Conservation (phyloP, 2,888 invertebrate genomes). For the Drosophila leonis region DNA sequence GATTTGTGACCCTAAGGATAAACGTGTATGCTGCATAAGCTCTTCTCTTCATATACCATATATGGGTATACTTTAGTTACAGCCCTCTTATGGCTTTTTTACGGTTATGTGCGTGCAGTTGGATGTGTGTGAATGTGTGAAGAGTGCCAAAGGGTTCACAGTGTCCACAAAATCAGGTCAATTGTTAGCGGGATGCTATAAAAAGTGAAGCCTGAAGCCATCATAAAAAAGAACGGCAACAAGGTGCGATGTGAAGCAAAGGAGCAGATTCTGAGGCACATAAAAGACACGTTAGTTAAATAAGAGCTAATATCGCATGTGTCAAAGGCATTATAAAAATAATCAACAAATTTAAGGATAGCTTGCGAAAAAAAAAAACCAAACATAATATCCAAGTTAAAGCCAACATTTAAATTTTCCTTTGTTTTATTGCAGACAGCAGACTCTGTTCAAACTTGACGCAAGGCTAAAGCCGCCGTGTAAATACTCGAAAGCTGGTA, state of each 20-base stretch:
- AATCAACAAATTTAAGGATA: conserved; percentile 14
- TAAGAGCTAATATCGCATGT: conserved; percentile 20
- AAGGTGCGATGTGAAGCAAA: conserved; percentile 23
- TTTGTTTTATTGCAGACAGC: conserved; percentile 48
- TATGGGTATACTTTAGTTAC: neutral
- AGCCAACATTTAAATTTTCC: neutral
- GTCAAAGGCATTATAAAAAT: conserved; percentile 16
- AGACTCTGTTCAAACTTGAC: conserved; percentile 32
- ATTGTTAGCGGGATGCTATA: conserved; percentile 69
- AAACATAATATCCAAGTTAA: neutral
- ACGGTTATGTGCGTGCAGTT: neutral
- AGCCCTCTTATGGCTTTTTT: conserved; percentile 35
- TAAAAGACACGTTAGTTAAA: conserved; percentile 32
- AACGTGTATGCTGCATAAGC: neutral
- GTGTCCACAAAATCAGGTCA: conserved; percentile 76
- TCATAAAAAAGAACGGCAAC: conserved; percentile 50
- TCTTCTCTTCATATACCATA: neutral
- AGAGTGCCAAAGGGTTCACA: conserved; percentile 73
- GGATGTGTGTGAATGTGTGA: conserved; percentile 25
- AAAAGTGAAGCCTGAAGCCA: conserved; percentile 50
- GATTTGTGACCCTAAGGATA: neutral
- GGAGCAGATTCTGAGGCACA: conserved; percentile 18
- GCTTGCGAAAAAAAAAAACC: neutral
- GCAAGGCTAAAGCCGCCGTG: conserved; percentile 49
- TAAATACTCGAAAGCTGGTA: conserved; percentile 23